Evolutionary conservation across 1,140 invertebrate species (phyloP).

Genomic region (Metopolophium dirhodum): DNA sequence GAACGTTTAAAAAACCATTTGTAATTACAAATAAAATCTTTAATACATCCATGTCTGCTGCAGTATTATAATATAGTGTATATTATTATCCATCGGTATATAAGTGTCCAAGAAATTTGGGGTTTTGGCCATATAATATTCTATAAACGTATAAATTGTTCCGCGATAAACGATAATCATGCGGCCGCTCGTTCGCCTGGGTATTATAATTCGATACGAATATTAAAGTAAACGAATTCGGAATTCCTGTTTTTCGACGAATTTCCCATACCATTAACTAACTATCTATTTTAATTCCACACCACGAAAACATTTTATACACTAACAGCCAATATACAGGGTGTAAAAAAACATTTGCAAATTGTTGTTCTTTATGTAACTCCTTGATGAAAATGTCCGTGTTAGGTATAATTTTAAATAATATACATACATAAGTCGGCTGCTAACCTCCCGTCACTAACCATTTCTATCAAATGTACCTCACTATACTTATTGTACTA

Average conservation of each 20-base stretch:
- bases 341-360: neutral
- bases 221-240: neutral
- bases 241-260: conserved; percentile 4
- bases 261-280: neutral
- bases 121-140: neutral
- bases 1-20: conserved; percentile 10
- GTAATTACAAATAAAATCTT: neutral
- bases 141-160: neutral
- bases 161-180: neutral
- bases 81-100: neutral
- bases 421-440: too few species aligned
- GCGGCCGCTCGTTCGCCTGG: neutral
- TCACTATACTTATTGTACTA: too few species aligned
- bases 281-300: neutral
- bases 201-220: neutral
- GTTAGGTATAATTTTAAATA: too few species aligned
- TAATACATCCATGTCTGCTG: neutral
- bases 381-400: too few species aligned
- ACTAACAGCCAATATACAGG: neutral
- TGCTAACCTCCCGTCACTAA: too few species aligned
- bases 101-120: neutral
- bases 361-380: neutral
- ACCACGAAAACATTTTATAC: neutral
- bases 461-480: too few species aligned
- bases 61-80: neutral